Conservation (phyloP, 2,888 invertebrate genomes). For the Tinea trinotella region DNA sequence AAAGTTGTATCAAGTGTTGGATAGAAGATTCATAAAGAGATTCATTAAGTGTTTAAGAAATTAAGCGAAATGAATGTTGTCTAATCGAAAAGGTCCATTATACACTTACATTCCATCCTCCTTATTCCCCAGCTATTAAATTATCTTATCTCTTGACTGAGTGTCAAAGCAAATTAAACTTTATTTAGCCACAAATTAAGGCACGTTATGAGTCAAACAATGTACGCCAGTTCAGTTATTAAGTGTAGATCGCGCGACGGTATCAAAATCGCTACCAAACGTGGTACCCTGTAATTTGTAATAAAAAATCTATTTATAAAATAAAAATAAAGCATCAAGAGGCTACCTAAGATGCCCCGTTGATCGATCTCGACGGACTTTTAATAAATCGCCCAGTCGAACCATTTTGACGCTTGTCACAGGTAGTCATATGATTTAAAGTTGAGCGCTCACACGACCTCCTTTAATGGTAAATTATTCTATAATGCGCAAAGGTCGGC, state of each 20-base stretch:
- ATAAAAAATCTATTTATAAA: constrained; percentile 73
- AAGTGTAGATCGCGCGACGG: constrained; percentile 39
- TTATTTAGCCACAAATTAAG: constrained; percentile 46
- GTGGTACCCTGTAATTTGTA: constrained; percentile 70
- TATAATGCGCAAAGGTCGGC: constrained; percentile 63
- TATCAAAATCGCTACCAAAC: constrained; percentile 68
- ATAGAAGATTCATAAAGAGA: background rate
- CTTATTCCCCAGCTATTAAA: constrained; percentile 23
- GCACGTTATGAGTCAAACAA: constrained; percentile 40
- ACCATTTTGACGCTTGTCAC: constrained; percentile 66
- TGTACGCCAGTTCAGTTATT: constrained; percentile 37
- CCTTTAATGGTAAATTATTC: constrained; percentile 59
- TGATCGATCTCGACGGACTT: constrained; percentile 59
- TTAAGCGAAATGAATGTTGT: background rate
- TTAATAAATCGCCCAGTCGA: constrained; percentile 55
- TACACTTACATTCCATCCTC: constrained; percentile 33
- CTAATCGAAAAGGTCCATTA: constrained; percentile 35
- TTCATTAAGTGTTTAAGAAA: background rate
- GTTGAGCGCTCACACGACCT: constrained; percentile 35
- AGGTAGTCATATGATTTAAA: constrained; percentile 47
- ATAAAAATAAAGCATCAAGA: constrained; percentile 63
- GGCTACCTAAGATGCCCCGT: constrained; percentile 64
- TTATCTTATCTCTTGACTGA: constrained; percentile 24
- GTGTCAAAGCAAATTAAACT: constrained; percentile 43
- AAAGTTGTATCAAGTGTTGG: too few species aligned